Conservation (phyloP, 2,797 vertebrate genomes). For the Microhierax caerulescens region DNA sequence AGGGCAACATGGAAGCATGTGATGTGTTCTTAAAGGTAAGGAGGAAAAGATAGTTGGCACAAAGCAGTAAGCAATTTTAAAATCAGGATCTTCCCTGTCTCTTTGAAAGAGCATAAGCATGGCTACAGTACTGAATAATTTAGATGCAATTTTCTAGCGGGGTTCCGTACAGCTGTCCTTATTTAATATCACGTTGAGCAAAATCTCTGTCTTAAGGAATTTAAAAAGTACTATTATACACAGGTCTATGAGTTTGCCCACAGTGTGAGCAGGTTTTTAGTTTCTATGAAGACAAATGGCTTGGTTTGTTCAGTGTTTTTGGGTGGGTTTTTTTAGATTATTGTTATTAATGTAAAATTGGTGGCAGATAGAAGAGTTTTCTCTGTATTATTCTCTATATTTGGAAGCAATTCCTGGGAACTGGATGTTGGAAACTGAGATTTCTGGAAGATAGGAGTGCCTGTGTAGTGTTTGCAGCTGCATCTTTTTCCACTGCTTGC, state of each 20-base stretch:
- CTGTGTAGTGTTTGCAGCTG: background rate
- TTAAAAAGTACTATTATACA: background rate
- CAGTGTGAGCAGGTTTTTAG: background rate
- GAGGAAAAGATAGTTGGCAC: background rate
- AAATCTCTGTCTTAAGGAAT: background rate
- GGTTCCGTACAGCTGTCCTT: background rate
- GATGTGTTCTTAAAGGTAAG: background rate
- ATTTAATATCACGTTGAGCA: background rate
- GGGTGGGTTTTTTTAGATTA: background rate
- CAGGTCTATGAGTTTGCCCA: background rate
- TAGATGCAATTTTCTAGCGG: conserved; percentile 8
- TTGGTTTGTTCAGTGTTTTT: background rate
- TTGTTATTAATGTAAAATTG: background rate
- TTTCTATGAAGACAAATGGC: background rate
- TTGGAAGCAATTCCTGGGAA: background rate
- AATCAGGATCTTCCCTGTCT: background rate
- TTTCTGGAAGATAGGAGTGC: background rate
- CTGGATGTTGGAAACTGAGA: background rate
- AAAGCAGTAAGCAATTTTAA: background rate
- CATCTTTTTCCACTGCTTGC: background rate
- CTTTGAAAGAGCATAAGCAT: background rate
- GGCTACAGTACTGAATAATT: conserved; percentile 21
- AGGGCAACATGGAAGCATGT: background rate
- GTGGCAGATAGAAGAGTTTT: background rate
- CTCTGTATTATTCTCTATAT: background rate